Conservation (phyloP, 2,888 invertebrate genomes). For the Stramonita haemastoma region DNA sequence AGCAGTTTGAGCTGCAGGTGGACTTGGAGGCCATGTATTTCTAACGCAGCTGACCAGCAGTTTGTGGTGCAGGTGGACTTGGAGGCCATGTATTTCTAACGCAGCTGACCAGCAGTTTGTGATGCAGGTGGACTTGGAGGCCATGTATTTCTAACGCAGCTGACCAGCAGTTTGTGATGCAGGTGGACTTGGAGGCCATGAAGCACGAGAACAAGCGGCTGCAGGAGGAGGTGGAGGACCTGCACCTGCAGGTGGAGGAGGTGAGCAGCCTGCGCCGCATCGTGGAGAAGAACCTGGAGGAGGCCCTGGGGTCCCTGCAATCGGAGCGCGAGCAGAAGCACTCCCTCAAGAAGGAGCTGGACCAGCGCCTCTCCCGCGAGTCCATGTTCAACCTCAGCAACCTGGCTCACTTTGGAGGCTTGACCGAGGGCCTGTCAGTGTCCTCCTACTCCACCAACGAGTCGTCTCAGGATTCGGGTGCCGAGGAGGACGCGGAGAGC, state of each 20-base stretch:
- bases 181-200: conserved; percentile 98
- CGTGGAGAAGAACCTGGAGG: conserved; percentile 96
- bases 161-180: conserved; percentile 74
- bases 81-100: conserved; percentile 85
- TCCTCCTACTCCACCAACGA: conserved; percentile 48
- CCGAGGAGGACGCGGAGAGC: conserved; percentile 65
- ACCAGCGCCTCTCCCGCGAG: conserved; percentile 76
- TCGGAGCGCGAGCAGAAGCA: conserved; percentile 95
- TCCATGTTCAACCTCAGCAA: conserved; percentile 78
- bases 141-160: conserved; percentile 79
- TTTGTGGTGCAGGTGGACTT: conserved; percentile 90
- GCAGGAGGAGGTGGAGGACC: conserved; percentile 88
- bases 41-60: neutral
- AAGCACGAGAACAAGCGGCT: conserved; percentile 96
- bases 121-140: conserved; percentile 96
- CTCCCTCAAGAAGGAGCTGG: conserved; percentile 76
- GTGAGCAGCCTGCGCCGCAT: conserved; percentile 92
- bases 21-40: conserved; percentile 97
- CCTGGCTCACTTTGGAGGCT: conserved; percentile 73
- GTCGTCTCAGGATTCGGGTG: conserved; percentile 52
- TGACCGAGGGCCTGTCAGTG: conserved; percentile 68
- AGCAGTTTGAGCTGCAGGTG: conserved; percentile 83
- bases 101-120: neutral
- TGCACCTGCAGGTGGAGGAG: conserved; percentile 94
- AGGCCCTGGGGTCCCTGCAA: conserved; percentile 94